These are phyloP conservation scores for Poecilobothrus nobilitatus DNA, from an alignment of 2,888 invertebrate species.

Conservation along the genomic window DNA sequence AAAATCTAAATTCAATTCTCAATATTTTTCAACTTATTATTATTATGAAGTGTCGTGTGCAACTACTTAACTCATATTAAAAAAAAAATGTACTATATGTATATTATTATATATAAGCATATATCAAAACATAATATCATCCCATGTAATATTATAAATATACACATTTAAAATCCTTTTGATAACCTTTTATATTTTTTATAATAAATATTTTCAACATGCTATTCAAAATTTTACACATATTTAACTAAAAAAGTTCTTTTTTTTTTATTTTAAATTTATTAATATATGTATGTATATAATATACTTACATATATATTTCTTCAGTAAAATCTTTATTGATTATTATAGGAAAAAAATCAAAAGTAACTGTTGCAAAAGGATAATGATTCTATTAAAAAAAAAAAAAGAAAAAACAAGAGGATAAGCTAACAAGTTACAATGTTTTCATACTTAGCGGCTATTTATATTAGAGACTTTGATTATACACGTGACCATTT, in stretches of 20 bases:
- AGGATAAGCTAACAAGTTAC: slow-evolving; percentile 5
- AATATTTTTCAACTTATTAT: neutral
- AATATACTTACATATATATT: no score
- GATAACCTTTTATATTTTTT: neutral
- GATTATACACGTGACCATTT: neutral
- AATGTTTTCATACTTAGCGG: slow-evolving; percentile 6
- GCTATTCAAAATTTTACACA: neutral
- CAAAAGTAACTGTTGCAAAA: neutral
- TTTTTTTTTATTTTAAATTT: no score
- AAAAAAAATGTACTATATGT: no score
- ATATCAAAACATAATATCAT: no score
- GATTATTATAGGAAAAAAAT: neutral
- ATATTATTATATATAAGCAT: no score
- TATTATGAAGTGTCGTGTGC: slow-evolving; percentile 3
- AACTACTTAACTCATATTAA: neutral
- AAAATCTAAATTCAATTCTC: neutral
- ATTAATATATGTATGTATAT: no score
- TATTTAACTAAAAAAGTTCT: neutral
- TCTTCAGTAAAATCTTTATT: no score
- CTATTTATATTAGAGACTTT: neutral
- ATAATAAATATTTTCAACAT: neutral
- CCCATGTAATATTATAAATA: neutral
- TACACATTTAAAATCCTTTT: neutral
- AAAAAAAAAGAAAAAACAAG: neutral
- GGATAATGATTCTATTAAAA: no score